Conservation (phyloP, 2,888 invertebrate species). For the Schrankia costaestrigalis region DNA sequence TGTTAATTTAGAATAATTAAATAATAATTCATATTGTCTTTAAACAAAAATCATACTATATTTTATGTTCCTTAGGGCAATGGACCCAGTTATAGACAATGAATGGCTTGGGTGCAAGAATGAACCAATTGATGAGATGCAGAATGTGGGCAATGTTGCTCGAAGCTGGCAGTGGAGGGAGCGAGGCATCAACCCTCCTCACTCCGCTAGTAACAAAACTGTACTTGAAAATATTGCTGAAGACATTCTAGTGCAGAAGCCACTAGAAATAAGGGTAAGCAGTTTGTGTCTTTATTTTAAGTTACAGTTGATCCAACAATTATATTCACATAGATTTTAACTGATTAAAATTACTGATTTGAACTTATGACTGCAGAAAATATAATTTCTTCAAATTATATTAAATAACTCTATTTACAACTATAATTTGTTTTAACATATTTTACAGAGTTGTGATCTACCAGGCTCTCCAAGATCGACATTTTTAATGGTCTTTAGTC, state of each 20-base stretch:
- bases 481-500: slow-evolving; percentile 93
- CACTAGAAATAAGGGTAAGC: slow-evolving; percentile 82
- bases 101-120: slow-evolving; percentile 69
- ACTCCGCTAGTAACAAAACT: slow-evolving; percentile 65
- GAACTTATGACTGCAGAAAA: no score
- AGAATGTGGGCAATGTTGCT: slow-evolving; percentile 59
- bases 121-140: slow-evolving; percentile 61
- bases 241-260: slow-evolving; percentile 82
- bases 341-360: no score
- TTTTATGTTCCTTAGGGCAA: slow-evolving; percentile 35
- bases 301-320: background rate
- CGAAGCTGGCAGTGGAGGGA: slow-evolving; percentile 75
- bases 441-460: slow-evolving; percentile 85
- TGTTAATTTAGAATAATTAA: background rate
- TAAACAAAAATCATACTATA: background rate
- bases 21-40: background rate
- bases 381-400: background rate
- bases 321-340: background rate
- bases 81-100: slow-evolving; percentile 69
- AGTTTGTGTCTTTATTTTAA: slow-evolving; percentile 5
- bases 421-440: slow-evolving; percentile 7
- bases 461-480: slow-evolving; percentile 89
- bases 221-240: slow-evolving; percentile 84
- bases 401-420: background rate
- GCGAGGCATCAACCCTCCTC: slow-evolving; percentile 59